Base-by-base conservation (phyloP, 2,797 vertebrate genomes). In the Acrossocheilus fasciatus region DNA sequence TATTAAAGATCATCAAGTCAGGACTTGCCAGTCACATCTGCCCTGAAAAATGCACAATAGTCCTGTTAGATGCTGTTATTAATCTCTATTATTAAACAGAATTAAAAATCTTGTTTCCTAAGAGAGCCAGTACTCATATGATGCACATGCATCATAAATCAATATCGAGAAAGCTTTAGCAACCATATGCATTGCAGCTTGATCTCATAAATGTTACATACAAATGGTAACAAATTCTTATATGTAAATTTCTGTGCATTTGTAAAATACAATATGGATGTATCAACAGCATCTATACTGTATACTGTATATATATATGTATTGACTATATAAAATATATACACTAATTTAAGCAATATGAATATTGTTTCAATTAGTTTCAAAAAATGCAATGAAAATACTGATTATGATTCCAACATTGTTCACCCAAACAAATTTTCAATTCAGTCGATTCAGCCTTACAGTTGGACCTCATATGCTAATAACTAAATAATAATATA, bases 1-100 rank as follows among this genome's bases (percentile, higher is more conserved):
- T 84, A 57, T 84, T 88, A 54, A 85, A 83, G 62, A 90, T 62
- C 45, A 41, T 79, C 85, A 82, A 78, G 85, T 81, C 69, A 72
- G 70, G 18, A 86, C 87, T 57, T 83, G 89, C 17, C 87, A 43
- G 11, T 83, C 62, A 54, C 34, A 68, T 39, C n/a, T 34, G 2
- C 78, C n/a, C 76, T 69, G 54, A 59, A 64, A 47, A 50, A 59
- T 50, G 8, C 66, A 76, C 52, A 59, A 77, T 72, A 52, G 1
- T 54, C 23, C 17, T 52, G 6, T 30, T 54, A 26, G 12, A 54
- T n/a, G 12, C 17, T 10, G n/a, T 68, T 54, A 30, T 54, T 54
- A 77, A 54, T 47, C 9, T 47, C 41, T 66, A 3, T 47, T 30
- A 17, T 47, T 34, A 66, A 26, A 18, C 36, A 17, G 4, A 54